Percentiles rank a stretch among this genome's conserved stretches.
These are phyloP conservation scores for Neosilurus hyrtlii DNA, from an alignment of 2,797 vertebrate species.

Conservation along the genomic window DNA sequence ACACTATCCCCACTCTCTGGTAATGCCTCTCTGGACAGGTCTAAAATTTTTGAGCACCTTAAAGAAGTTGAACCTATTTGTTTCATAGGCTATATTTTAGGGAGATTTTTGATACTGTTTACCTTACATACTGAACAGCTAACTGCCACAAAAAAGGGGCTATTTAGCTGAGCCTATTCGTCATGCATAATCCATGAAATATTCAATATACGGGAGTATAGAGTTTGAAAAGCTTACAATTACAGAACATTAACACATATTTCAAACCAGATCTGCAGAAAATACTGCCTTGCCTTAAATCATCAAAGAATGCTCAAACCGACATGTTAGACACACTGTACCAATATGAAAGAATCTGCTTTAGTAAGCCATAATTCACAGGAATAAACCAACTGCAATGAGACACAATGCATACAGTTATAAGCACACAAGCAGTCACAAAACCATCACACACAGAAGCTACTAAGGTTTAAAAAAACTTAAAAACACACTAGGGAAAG, in stretches of 20 bases:
- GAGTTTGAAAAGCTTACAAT: conserved; percentile 1
- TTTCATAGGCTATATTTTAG: conserved; percentile 28
- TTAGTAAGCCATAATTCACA: conserved; percentile 41
- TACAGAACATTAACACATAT: conserved; percentile 30
- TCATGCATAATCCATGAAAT: conserved; percentile 18
- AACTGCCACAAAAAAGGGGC: conserved; percentile 36
- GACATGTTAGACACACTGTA: not conserved
- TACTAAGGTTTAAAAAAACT: not conserved
- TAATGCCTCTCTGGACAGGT: conserved; percentile 25
- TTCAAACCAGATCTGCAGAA: conserved; percentile 22
- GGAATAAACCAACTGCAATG: conserved; percentile 5
- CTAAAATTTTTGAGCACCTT: conserved; percentile 40
- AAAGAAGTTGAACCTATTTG: conserved; percentile 23
- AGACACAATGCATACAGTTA: conserved; percentile 3
- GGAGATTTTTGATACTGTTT: conserved; percentile 41
- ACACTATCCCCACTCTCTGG: conserved; percentile 39
- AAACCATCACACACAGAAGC: conserved; percentile 15
- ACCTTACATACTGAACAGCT: conserved; percentile 18
- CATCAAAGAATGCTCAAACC: not conserved
- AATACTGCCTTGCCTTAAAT: conserved; percentile 36
- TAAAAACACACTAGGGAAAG: conserved; percentile 1
- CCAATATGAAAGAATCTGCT: conserved; percentile 11
- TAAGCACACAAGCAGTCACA: conserved; percentile 23
- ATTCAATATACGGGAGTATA: conserved; percentile 11
- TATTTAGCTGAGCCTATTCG: conserved; percentile 21